Evolutionary conservation across 2,888 invertebrate genomes (phyloP).

Genomic region (Erebia aethiops): DNA sequence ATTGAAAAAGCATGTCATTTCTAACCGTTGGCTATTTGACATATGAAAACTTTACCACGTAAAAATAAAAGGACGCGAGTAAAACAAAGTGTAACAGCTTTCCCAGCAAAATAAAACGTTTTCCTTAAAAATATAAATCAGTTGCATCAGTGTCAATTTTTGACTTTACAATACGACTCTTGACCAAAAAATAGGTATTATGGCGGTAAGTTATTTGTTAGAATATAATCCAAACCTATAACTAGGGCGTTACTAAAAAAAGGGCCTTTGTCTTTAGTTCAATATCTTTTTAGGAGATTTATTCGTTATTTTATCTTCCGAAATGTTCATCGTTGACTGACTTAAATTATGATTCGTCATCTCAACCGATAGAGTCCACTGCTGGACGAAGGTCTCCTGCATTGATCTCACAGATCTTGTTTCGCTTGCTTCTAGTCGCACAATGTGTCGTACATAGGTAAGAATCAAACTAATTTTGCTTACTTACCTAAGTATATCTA

Average conservation of each 20-base stretch:
- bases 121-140: not conserved
- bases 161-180: not conserved
- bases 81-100: not conserved
- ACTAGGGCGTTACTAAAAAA: too few species aligned
- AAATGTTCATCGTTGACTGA: too few species aligned
- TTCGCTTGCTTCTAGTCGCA: too few species aligned
- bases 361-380: too few species aligned
- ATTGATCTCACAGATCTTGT: too few species aligned
- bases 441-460: too few species aligned
- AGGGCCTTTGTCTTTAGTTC: not conserved
- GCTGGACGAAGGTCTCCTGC: too few species aligned
- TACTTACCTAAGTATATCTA: too few species aligned
- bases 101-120: not conserved
- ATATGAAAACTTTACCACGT: not conserved
- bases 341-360: too few species aligned
- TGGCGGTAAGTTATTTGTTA: not conserved
- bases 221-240: not conserved
- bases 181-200: not conserved
- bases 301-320: too few species aligned
- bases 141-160: not conserved
- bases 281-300: not conserved
- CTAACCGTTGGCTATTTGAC: not conserved
- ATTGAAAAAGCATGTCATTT: not conserved
- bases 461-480: too few species aligned
- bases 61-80: not conserved